Base-by-base conservation (phyloP, 2,797 vertebrate genomes). In the Acestrorhynchus altus region DNA sequence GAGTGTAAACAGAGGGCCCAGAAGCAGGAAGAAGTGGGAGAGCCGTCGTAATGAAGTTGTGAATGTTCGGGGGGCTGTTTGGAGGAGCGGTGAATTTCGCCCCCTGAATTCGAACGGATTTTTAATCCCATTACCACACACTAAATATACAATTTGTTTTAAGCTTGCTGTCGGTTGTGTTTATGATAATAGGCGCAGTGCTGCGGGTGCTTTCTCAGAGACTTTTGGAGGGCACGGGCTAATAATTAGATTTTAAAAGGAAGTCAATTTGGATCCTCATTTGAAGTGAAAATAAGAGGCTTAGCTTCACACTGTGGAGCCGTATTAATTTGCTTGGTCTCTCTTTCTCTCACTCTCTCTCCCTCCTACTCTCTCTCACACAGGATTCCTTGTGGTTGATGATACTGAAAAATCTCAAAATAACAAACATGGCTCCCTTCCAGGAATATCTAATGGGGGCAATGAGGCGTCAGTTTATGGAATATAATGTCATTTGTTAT, bases 71-170 rank as follows among this genome's bases (percentile, higher is more conserved):
- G 80, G 56, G 75, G 75, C 86, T 88, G 89, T 90, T 90, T 86
- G 90, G 51, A 85, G 85, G 87, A 72, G 87, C 84, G 84, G 79
- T 70, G 71, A 61, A 61, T 44, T n/a, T 40, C 82, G 40, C 89
- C 91, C 66, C 83, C 88, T 85, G 88, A 92, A 92, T 91, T 88
- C 87, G 84, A 85, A 81, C 86, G 87, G 88, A 90, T 92, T 91
- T 92, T 91, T 92, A 94, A 94, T 93, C 92, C 91, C 90, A 93
- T 93, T 93, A 93, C 90, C 89, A 89, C 89, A 83, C 87, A 86
- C 91, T 94, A 93, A 94, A 94, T 93, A 93, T 91, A 93, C 90
- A 91, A 94, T 94, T 94, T 93, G 93, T 94, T 94, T 93, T 93
- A 92, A 93, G 89, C 85, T 90, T 84, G 92, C 92, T 88, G 87